Evolutionary conservation across 2,888 invertebrate genomes (phyloP).

Genomic region (Heteropelma amictum): DNA sequence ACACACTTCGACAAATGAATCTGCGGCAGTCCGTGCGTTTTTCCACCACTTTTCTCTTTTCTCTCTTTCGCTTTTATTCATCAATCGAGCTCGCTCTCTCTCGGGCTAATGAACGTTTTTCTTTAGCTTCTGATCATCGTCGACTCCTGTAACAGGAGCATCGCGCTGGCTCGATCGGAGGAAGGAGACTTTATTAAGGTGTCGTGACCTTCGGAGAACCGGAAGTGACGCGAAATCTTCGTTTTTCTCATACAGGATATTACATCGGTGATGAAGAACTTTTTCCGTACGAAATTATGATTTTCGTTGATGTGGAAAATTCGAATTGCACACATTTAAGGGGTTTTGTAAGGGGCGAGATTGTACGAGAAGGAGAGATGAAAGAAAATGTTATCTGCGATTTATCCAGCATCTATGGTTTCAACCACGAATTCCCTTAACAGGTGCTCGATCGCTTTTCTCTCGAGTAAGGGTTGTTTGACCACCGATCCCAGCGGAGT

Average conservation of each 20-base stretch:
- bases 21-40: constrained; percentile 12
- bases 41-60: constrained; percentile 21
- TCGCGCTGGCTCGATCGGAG: constrained; percentile 24
- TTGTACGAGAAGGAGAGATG: no score
- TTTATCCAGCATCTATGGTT: not conserved
- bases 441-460: constrained; percentile 33
- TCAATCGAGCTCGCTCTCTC: constrained; percentile 44
- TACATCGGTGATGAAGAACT: constrained; percentile 1
- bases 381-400: not conserved
- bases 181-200: constrained; percentile 7
- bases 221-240: constrained; percentile 8
- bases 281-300: not conserved
- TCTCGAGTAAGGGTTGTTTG: constrained; percentile 1
- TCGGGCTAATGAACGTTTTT: constrained; percentile 52
- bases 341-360: no score
- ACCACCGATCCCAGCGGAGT: constrained; percentile 9
- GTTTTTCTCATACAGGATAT: not conserved
- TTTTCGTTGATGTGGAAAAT: no score
- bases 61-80: not conserved
- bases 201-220: not conserved
- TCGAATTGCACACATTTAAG: no score
- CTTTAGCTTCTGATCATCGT: constrained; percentile 31
- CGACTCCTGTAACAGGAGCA: constrained; percentile 46
- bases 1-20: constrained; percentile 5
- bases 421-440: constrained; percentile 26